Base-by-base conservation (phyloP, 2,888 invertebrate genomes). In the Stegana nigrithorax region DNA sequence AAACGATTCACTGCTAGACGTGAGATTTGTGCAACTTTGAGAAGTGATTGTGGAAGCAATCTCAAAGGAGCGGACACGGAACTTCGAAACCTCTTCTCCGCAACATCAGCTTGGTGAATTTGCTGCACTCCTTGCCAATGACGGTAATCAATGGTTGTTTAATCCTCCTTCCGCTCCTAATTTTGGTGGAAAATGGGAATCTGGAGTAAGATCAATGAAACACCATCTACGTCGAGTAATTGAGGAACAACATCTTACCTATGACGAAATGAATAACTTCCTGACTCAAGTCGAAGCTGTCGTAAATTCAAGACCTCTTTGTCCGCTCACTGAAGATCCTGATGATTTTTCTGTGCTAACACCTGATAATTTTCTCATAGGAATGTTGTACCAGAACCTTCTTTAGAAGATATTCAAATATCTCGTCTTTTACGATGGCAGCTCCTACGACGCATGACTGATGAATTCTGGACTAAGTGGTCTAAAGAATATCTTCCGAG, bases 11-110 rank as follows among this genome's bases (percentile, higher is more conserved):
- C 10, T 29, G 29, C 29, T 29, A 5, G 5, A 29, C 10, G 5
- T 29, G 29, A n/a, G n/a, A n/a, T 29, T 10, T 29, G 29, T 29
- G 63, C 50, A 51, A 59, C 45, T 63, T 63, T 63, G 21, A 59
- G 19, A 14, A 19, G 44, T 19, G 44, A 44, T 44, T 14, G 44
- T 14, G 44, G n/a, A 44, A 44, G 8, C 44, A 19, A 44, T 29
- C 29, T 29, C 29, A 29, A 29, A 29, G 29, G 29, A 29, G 29
- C 29, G 29, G 29, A 29, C 29, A 7, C 29, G 29, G 29, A 29
- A 29, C 29, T 29, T 29, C 29, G 10, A 29, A 29, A 29, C 29
- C 29, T 29, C 29, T 29, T 29, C 29, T 29, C 29, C 29, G 29
- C 29, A 29, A 29, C 29, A 29, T 29, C 29, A 29, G 29, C 29